Base-by-base conservation (phyloP, 1,140 invertebrate species). In the Heliconius hewitsoni region DNA sequence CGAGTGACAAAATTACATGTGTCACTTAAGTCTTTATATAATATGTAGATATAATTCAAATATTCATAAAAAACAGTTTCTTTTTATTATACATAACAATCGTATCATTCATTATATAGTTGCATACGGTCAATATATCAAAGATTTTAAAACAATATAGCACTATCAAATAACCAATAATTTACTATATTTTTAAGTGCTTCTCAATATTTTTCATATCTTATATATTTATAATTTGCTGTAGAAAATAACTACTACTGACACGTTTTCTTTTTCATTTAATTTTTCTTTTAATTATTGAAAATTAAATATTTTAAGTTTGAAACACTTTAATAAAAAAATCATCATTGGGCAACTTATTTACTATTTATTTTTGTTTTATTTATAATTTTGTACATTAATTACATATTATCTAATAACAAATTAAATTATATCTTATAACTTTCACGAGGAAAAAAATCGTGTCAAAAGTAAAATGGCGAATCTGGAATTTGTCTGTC, bases 301-400 rank as follows among this genome's bases (percentile, higher is more conserved):
- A 66, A 13, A 66, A 30, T 30, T 30, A 66, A 66, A 30, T 66
- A 16, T 66, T 66, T 4, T 1, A 16, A 27, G 11, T 5, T 30
- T 30, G 4, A 13, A 66, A 30, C 5, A 66, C 27, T 30, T 66
- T 30, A 13, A 27, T 66, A 16, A 66, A 5, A 66, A 66, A 27
- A 30, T 66, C 4, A 6, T 23, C n/a, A 30, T 27, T 30, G 60
- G 23, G 11, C 11, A 66, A 66, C 60, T 66, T 66, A 66, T 66
- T 66, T 9, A 66, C 60, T 66, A 66, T 66, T 23, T 66, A 66
- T 30, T 27, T 30, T 13, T 30, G 60, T 66, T 66, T 23, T 66
- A 27, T 30, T 66, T 8, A 66, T 66, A 27, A 66, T 66, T 66
- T 66, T 66, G 60, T 66, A 66, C 60, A 66, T 66, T 66, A 27